Conservation (phyloP, 2,113 vertebrate genomes). For the Miniopterus natalensis region DNA sequence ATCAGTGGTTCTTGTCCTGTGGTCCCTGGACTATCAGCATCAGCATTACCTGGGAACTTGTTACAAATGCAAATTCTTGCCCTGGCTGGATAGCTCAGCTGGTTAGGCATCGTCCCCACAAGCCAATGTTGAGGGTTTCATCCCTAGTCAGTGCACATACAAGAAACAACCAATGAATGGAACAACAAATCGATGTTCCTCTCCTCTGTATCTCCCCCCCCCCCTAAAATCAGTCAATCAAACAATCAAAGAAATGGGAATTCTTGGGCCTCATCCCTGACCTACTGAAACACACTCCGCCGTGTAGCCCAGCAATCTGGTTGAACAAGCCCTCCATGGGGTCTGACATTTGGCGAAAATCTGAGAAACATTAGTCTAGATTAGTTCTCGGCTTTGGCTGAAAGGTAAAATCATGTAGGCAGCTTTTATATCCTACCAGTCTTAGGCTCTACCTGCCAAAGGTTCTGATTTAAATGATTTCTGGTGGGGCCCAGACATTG, state of each 20-base stretch:
- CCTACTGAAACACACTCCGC: not conserved
- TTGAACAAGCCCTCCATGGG: not conserved
- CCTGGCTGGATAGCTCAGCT: not conserved
- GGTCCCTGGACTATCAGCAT: not conserved
- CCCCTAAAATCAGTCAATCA: too few species aligned
- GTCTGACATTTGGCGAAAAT: not conserved
- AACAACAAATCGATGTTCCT: too few species aligned
- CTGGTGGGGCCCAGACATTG: not conserved
- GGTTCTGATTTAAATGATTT: not conserved
- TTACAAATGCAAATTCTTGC: not conserved
- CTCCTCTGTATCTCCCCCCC: too few species aligned
- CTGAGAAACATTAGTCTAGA: not conserved
- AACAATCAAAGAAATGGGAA: not conserved
- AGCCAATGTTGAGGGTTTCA: not conserved
- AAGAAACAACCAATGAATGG: not conserved
- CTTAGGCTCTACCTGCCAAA: not conserved
- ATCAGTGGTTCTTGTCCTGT: constrained; percentile 8
- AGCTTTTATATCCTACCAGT: not conserved
- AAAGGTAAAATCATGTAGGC: not conserved
- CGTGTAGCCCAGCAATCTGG: not conserved
- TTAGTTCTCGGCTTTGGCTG: not conserved
- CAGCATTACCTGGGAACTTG: constrained; percentile 1
- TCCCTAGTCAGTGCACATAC: not conserved
- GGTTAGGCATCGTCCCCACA: not conserved
- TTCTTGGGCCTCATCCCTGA: not conserved